phyloP scores from a whole-genome alignment of 2,797 vertebrate genomes.

The Vultur gryphus region DNA sequence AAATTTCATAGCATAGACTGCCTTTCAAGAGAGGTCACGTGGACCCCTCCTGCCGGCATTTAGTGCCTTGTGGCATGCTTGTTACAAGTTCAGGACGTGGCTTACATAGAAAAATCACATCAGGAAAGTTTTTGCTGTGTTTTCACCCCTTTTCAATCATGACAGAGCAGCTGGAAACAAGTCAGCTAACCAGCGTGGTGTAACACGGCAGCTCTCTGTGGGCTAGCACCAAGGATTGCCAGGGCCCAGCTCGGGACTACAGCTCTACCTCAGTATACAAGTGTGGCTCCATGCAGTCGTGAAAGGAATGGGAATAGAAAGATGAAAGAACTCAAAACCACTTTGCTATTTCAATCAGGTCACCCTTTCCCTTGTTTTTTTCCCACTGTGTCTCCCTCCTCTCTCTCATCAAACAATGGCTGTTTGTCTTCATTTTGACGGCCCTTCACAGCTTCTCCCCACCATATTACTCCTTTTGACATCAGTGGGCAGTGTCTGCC shows the following conservation, averaged over 20 bases:
- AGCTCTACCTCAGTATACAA: not conserved
- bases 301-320: not conserved
- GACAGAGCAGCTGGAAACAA: not conserved
- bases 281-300: not conserved
- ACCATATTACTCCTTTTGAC: rapidly evolving
- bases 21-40: not conserved
- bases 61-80: not conserved
- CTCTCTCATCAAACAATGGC: not conserved
- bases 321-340: not conserved
- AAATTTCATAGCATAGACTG: not conserved
- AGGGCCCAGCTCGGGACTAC: not conserved
- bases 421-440: not conserved
- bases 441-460: not conserved
- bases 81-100: not conserved
- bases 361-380: not conserved
- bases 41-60: not conserved
- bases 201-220: not conserved
- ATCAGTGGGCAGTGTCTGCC: not conserved
- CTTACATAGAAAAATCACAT: not conserved
- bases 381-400: not conserved
- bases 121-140: not conserved
- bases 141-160: not conserved
- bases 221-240: not conserved
- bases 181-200: rapidly evolving
- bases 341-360: not conserved